Conservation (phyloP, 35 echinoderm and acorn worm species). For the Nesometra sesokonis region DNA sequence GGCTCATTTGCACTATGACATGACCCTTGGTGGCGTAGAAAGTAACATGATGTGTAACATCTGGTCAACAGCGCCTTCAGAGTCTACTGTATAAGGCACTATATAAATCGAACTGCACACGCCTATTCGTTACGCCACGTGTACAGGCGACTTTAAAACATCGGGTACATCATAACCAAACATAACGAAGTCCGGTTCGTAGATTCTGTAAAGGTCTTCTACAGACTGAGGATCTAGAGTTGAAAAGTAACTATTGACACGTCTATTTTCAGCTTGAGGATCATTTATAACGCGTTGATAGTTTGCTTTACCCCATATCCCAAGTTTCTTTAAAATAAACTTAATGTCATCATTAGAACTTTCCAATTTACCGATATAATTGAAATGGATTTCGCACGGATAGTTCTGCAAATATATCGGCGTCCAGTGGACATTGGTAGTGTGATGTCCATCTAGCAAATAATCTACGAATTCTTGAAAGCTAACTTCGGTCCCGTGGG, state of each 20-base stretch:
- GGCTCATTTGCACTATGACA: no score
- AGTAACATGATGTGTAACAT: no score
- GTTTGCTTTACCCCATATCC: slow-evolving; percentile 27
- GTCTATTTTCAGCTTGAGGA: slow-evolving; percentile 22
- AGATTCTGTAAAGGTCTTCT: slow-evolving; percentile 57
- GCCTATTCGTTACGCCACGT: no score
- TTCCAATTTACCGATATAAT: slow-evolving; percentile 77
- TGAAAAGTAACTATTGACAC: slow-evolving; percentile 46
- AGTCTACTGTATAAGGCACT: no score
- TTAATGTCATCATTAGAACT: slow-evolving; percentile 55
- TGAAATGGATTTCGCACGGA: slow-evolving; percentile 59
- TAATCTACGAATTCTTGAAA: slow-evolving; percentile 76
- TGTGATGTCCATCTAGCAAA: slow-evolving; percentile 35
- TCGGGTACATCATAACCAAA: slow-evolving; percentile 82
- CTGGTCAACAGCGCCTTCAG: no score
- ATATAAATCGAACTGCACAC: no score
- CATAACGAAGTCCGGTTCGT: slow-evolving; percentile 66
- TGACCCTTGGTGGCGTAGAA: no score
- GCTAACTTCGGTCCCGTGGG: slow-evolving; percentile 36
- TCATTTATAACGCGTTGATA: slow-evolving; percentile 12
- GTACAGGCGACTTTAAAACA: no score
- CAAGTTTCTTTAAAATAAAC: slow-evolving; percentile 50
- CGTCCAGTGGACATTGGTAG: slow-evolving; percentile 76
- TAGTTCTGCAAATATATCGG: slow-evolving; percentile 61
- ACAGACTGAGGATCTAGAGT: slow-evolving; percentile 33